Conservation (phyloP, 2,888 invertebrate genomes). For the Galerucella nymphaeae region DNA sequence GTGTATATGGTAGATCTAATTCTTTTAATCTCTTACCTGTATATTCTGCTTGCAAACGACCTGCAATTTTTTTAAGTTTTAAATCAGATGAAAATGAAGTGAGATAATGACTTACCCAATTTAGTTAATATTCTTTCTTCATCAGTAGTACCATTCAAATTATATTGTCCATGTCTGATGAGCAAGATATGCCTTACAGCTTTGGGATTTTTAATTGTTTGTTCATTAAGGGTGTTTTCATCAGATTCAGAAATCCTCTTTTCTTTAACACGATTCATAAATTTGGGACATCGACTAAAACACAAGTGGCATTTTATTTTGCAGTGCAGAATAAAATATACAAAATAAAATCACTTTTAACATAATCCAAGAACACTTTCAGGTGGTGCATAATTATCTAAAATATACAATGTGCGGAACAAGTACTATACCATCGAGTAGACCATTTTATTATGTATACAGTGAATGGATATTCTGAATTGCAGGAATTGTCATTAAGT, state of each 20-base stretch:
- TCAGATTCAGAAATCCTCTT: conserved; percentile 66
- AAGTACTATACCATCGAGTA: too few relatives aligned
- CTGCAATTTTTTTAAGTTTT: conserved; percentile 64
- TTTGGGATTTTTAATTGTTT: conserved; percentile 71
- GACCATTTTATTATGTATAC: too few relatives aligned
- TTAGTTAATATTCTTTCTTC: conserved; percentile 81
- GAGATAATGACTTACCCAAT: conserved; percentile 71
- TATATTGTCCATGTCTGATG: conserved; percentile 96
- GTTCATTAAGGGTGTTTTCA: conserved; percentile 76
- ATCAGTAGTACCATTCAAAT: conserved; percentile 78
- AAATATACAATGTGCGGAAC: too few relatives aligned
- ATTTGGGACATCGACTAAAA: conserved; percentile 78
- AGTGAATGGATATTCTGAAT: too few relatives aligned
- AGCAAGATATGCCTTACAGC: conserved; percentile 87
- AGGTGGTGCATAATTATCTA: too few relatives aligned
- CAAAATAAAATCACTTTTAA: too few relatives aligned
- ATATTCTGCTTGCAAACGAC: conserved; percentile 84
- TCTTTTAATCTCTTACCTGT: conserved; percentile 86
- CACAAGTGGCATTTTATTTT: too few relatives aligned
- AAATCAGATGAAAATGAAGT: not conserved
- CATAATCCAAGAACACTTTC: too few relatives aligned
- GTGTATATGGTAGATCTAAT: conserved; percentile 82
- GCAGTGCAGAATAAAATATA: too few relatives aligned
- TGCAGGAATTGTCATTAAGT: too few relatives aligned
- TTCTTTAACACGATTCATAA: conserved; percentile 70